These are phyloP conservation scores for Tetheella fluctuosa DNA, from an alignment of 2,888 invertebrate genomes.

Conservation along the genomic window DNA sequence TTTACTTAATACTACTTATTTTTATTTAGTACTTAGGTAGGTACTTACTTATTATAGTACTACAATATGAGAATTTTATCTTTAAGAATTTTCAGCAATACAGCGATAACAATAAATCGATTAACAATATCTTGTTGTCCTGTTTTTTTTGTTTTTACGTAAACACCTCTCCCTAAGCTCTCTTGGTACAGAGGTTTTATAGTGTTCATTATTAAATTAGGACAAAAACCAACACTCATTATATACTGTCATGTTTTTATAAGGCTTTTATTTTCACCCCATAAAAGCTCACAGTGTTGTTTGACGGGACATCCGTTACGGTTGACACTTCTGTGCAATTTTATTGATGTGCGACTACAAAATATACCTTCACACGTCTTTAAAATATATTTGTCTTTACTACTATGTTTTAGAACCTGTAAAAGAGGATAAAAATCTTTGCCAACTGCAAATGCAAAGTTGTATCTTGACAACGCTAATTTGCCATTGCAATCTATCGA, in stretches of 20 bases:
- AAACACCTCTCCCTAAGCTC: not conserved
- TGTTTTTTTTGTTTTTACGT: not conserved
- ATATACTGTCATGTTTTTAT: slow-evolving; percentile 15
- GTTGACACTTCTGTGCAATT: slow-evolving; percentile 38
- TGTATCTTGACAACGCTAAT: slow-evolving; percentile 23
- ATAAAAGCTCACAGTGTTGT: slow-evolving; percentile 27
- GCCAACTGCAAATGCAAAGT: slow-evolving; percentile 31
- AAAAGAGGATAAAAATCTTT: slow-evolving; percentile 11
- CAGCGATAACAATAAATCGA: no score
- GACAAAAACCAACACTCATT: slow-evolving; percentile 9
- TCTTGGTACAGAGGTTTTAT: not conserved
- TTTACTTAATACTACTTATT: no score
- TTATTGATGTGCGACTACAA: slow-evolving; percentile 42
- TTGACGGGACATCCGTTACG: slow-evolving; percentile 38
- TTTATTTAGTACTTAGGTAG: not conserved
- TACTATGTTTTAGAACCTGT: not conserved
- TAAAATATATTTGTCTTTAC: not conserved
- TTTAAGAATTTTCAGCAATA: no score
- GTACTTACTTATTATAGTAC: no score
- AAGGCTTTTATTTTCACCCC: slow-evolving; percentile 21
- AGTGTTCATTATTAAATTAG: slow-evolving; percentile 9
- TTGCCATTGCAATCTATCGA: not conserved
- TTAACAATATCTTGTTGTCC: not conserved
- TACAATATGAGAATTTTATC: not conserved
- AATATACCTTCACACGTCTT: slow-evolving; percentile 11